Evolutionary conservation across 2,797 vertebrate species (phyloP), one percentile per base, ranked within the genome.

Genomic region (Malurus leucopterus): DNA sequence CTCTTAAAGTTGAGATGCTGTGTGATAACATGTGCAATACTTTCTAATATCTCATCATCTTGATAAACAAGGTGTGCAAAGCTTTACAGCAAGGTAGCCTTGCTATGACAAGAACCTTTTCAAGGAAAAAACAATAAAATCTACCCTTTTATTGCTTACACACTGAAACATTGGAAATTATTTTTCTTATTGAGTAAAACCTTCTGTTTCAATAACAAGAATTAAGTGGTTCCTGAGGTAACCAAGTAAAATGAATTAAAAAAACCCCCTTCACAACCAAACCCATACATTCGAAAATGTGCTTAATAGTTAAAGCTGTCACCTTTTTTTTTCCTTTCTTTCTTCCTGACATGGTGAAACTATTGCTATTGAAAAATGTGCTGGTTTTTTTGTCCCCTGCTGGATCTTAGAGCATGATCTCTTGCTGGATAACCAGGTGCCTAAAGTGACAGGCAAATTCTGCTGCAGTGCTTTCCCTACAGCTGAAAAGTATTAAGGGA

Each of bases 131-230:
- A 1, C 44, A 83, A 29, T 12, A 41, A 61, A 71, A 51, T 64
- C 54, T n/a, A 75, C 20, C 55, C 43, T 51, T 80, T 65, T 71
- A 21, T 64, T 64, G 23, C 58, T 62, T 82, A 38, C 14, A 23
- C 19, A 17, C 24, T 0, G 3, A 27, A 29, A 30, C 54, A 46
- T 7, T 62, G 27, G 58, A 72, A 91, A n/a, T 65, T 6, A 24
- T 64, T 84, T 83, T 90, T 83, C 34, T 44, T 38, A 11, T 17
- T 68, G 69, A 92, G 44, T 68, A 76, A 90, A 88, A 49, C 40
- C 76, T 86, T 74, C 47, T 87, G 24, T 69, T 91, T 86, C 51
- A 74, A 73, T 82, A 84, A 44, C 46, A 74, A 65, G 79, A 90
- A 82, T 77, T 13, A 77, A 77, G 19, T 62, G 10, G 36, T 69